Percentiles rank a stretch among this genome's conserved stretches.
Conservation (phyloP, 92 coral and sea anemone genomes). For the Pocillopora meandrina region DNA sequence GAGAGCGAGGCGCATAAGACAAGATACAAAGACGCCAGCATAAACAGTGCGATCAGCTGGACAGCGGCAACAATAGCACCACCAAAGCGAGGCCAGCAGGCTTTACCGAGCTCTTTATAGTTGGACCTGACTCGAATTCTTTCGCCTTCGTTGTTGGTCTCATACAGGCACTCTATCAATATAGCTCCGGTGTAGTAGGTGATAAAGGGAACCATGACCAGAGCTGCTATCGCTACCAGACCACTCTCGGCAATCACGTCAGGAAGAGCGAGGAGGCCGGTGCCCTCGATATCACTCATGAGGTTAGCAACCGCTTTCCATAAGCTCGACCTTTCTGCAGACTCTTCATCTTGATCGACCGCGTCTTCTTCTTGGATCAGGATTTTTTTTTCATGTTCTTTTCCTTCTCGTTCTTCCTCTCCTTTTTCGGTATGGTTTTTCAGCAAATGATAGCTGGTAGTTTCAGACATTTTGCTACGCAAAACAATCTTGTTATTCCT, state of each 20-base stretch:
- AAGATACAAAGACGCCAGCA: slow-evolving; percentile 61
- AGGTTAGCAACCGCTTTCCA: slow-evolving; percentile 56
- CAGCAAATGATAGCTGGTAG: not conserved
- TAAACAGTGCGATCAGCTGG: slow-evolving; percentile 50
- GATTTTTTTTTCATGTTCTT: not conserved
- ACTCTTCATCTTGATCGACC: not conserved
- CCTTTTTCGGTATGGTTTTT: not conserved
- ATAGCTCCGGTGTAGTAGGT: slow-evolving; percentile 56
- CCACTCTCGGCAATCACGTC: slow-evolving; percentile 56
- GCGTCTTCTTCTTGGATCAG: not conserved
- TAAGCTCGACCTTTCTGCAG: slow-evolving; percentile 19
- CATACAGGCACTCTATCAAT: slow-evolving; percentile 26
- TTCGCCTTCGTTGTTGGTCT: slow-evolving; percentile 28
- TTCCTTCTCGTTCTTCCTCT: not conserved
- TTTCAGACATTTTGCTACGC: too few relatives aligned
- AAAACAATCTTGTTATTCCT: too few relatives aligned
- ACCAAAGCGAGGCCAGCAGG: slow-evolving; percentile 65
- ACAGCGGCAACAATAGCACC: slow-evolving; percentile 43
- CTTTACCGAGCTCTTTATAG: slow-evolving; percentile 58
- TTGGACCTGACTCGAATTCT: slow-evolving; percentile 58
- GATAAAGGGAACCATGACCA: slow-evolving; percentile 37
- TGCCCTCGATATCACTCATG: slow-evolving; percentile 46
- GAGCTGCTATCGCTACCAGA: slow-evolving; percentile 32
- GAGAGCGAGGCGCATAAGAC: slow-evolving; percentile 61
- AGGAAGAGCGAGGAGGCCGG: slow-evolving; percentile 59